These are phyloP conservation scores for Drosophila affinis DNA, from an alignment of 2,888 invertebrate species.

Conservation along the genomic window DNA sequence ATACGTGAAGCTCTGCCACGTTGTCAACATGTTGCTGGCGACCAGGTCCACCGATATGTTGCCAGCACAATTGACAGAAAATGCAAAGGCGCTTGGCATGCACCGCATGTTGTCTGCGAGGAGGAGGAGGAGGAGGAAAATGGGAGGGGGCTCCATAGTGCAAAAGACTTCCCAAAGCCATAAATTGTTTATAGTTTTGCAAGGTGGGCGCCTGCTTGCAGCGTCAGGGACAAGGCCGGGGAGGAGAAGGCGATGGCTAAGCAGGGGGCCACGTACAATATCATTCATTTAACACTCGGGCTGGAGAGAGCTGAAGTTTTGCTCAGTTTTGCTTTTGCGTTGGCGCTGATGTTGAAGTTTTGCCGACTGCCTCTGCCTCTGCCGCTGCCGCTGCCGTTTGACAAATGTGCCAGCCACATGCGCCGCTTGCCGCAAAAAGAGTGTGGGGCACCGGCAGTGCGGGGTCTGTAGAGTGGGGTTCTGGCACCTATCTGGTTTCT, in stretches of 20 bases:
- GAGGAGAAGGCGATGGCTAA: background rate
- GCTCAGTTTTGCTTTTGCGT: slow-evolving; percentile 38
- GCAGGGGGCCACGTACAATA: slow-evolving; percentile 27
- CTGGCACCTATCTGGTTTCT: slow-evolving; percentile 37
- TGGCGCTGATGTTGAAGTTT: slow-evolving; percentile 68
- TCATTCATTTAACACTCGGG: slow-evolving; percentile 38
- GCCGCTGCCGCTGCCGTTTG: slow-evolving; percentile 60
- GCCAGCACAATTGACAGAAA: slow-evolving; percentile 66
- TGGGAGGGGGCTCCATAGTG: background rate
- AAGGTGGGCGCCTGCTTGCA: slow-evolving; percentile 34
- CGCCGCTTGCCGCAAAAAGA: slow-evolving; percentile 67
- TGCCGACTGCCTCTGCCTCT: slow-evolving; percentile 52
- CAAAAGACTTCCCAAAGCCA: slow-evolving; percentile 70
- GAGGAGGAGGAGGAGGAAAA: background rate
- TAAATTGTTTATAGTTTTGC: slow-evolving; percentile 70
- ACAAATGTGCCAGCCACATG: slow-evolving; percentile 74
- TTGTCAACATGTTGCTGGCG: slow-evolving; percentile 38
- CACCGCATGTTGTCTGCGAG: slow-evolving; percentile 54
- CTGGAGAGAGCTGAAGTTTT: slow-evolving; percentile 30
- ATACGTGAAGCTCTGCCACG: slow-evolving; percentile 39
- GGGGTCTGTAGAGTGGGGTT: slow-evolving; percentile 2
- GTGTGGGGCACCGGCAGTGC: slow-evolving; percentile 47
- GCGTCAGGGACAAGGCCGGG: background rate
- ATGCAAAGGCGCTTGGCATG: slow-evolving; percentile 76
- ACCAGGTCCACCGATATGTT: slow-evolving; percentile 42